Evolutionary conservation across 1,140 invertebrate genomes (phyloP).

Genomic region (Drosophila varians): DNA sequence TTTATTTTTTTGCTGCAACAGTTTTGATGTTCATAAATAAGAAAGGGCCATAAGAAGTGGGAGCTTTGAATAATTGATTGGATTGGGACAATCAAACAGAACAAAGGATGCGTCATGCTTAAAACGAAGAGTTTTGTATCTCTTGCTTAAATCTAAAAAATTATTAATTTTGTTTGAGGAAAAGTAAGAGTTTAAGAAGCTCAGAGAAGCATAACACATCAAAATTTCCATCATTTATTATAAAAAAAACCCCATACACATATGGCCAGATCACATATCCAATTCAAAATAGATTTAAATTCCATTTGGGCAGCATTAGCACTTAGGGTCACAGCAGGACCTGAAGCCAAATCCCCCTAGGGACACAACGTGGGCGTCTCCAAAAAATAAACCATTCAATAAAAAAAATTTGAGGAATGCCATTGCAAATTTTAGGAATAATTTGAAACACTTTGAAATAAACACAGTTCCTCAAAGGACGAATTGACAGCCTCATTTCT

Average conservation of each 20-base stretch:
- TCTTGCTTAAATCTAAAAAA: neutral
- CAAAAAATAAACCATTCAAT: conserved; percentile 62
- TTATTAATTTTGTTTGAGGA: too few relatives aligned
- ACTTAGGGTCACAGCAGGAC: conserved; percentile 54
- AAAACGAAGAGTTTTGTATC: conserved; percentile 32
- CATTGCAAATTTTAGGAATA: conserved; percentile 1
- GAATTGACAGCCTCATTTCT: conserved; percentile 20
- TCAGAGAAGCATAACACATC: too few relatives aligned
- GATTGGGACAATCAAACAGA: conserved; percentile 20
- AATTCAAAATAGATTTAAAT: conserved; percentile 74
- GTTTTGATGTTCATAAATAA: conserved; percentile 68
- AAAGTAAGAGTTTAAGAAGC: too few relatives aligned
- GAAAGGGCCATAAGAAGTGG: conserved; percentile 32
- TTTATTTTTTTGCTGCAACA: conserved; percentile 36
- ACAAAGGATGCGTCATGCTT: conserved; percentile 64
- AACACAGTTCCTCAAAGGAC: conserved; percentile 16
- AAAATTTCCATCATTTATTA: neutral
- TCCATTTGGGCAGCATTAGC: conserved; percentile 65
- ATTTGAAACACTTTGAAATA: conserved; percentile 27
- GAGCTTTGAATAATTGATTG: conserved; percentile 75
- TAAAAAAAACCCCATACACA: conserved; percentile 25
- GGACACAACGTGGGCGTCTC: conserved; percentile 38
- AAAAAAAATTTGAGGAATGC: conserved; percentile 34
- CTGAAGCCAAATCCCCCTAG: conserved; percentile 36
- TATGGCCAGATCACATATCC: conserved; percentile 51